Percentiles rank a stretch among this genome's conserved stretches.
These are phyloP conservation scores for Ceratina calcarata DNA, from an alignment of 1,140 invertebrate genomes.

Conservation along the genomic window DNA sequence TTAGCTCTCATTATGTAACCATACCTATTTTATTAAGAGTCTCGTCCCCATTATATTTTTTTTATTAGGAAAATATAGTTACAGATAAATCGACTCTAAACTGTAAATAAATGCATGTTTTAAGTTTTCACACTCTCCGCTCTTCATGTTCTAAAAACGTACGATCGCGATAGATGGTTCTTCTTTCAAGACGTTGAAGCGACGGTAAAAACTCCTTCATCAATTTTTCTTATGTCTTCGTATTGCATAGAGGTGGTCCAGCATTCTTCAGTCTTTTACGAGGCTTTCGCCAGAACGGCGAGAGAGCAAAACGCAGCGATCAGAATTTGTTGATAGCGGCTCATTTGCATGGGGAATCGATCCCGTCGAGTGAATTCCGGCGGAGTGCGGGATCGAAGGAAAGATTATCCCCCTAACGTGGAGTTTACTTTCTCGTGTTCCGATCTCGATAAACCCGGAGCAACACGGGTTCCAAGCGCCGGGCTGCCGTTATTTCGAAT, in stretches of 20 bases:
- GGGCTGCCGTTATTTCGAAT: conserved; percentile 11
- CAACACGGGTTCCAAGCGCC: neutral
- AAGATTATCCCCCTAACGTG: conserved; percentile 5
- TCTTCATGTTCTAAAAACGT: too few relatives aligned
- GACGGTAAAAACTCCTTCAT: neutral
- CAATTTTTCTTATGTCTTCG: neutral
- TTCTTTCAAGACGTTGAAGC: too few relatives aligned
- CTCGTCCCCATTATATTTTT: too few relatives aligned
- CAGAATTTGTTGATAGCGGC: conserved; percentile 1
- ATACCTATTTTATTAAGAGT: too few relatives aligned
- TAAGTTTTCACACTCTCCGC: too few relatives aligned
- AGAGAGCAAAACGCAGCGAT: neutral
- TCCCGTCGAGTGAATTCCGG: neutral
- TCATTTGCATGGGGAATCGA: conserved; percentile 15
- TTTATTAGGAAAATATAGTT: too few relatives aligned
- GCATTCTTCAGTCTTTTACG: neutral
- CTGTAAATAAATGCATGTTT: too few relatives aligned
- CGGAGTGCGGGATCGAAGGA: neutral
- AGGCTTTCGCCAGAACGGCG: neutral
- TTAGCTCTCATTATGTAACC: too few relatives aligned
- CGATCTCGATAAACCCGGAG: conserved; percentile 3
- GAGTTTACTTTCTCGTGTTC: conserved; percentile 5
- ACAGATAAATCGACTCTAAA: too few relatives aligned
- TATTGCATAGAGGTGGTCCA: too few relatives aligned
- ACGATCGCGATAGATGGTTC: too few relatives aligned